phyloP scores from a whole-genome alignment of 1,140 invertebrate genomes.

The Drosophila takahashii region DNA sequence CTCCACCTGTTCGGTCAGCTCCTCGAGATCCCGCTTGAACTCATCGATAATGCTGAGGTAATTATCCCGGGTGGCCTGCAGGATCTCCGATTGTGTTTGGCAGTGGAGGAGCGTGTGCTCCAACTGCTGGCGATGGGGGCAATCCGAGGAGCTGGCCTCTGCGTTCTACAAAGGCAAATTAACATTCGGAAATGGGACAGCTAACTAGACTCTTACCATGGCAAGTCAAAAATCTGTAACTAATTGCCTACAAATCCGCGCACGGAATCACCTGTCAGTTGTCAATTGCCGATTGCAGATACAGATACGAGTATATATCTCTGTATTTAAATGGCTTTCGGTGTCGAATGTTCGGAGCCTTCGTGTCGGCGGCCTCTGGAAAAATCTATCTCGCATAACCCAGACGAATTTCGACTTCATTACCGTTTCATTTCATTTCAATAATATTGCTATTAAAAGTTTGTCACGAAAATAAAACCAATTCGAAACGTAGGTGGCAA shows the following conservation, averaged over 20 bases:
- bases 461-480: conserved; percentile 81
- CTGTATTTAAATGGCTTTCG: conserved; percentile 47
- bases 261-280: conserved; percentile 29
- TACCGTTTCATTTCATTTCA: conserved; percentile 79
- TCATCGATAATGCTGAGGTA: conserved; percentile 66
- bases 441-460: conserved; percentile 84
- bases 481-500: conserved; percentile 58
- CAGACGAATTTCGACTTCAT: conserved; percentile 70
- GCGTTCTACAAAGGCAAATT: conserved; percentile 21
- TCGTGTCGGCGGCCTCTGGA: conserved; percentile 43
- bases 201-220: conserved; percentile 63
- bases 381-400: conserved; percentile 54
- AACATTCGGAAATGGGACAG: neutral
- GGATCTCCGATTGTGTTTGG: conserved; percentile 57
- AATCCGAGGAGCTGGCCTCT: conserved; percentile 42
- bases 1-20: conserved; percentile 61
- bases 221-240: conserved; percentile 20
- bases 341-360: conserved; percentile 48
- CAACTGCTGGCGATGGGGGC: conserved; percentile 68
- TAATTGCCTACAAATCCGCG: conserved; percentile 24
- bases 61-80: conserved; percentile 57
- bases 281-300: conserved; percentile 23
- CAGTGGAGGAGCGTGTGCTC: conserved; percentile 67
- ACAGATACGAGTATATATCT: conserved; percentile 7
- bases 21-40: conserved; percentile 60